Percentiles rank a stretch among this genome's conserved stretches.
Conservation (phyloP, 2,888 invertebrate species). For the Steinernema scapterisci region DNA sequence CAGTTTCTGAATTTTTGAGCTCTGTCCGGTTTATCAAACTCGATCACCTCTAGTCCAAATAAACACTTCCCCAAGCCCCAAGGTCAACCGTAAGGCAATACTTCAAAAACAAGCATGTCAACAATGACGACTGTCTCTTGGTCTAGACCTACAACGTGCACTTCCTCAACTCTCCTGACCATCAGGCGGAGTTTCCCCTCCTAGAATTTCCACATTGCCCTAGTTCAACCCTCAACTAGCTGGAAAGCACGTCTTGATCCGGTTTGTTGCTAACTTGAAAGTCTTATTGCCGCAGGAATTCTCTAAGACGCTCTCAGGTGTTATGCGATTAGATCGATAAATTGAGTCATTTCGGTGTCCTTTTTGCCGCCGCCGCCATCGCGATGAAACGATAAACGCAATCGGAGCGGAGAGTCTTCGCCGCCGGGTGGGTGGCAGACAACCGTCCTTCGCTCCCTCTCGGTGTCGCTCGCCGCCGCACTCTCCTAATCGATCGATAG, state of each 20-base stretch:
- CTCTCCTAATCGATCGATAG: constrained; percentile 26
- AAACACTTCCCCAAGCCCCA: too few relatives aligned
- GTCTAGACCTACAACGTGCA: too few relatives aligned
- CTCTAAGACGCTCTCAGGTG: background rate
- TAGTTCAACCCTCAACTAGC: background rate
- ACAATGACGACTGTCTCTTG: too few relatives aligned
- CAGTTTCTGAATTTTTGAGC: too few relatives aligned
- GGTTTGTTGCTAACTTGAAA: background rate
- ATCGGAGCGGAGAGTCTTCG: background rate
- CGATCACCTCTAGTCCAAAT: too few relatives aligned
- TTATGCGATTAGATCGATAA: constrained; percentile 18
- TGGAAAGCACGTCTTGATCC: background rate
- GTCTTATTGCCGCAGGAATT: background rate
- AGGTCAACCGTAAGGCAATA: too few relatives aligned
- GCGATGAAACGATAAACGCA: constrained; percentile 30
- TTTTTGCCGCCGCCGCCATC: background rate
- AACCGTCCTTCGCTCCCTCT: constrained; percentile 6
- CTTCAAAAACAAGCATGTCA: too few relatives aligned
- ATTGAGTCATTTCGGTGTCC: background rate
- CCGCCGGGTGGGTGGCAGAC: constrained; percentile 28
- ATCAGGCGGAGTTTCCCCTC: background rate
- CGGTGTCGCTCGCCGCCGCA: background rate
- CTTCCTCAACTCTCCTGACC: too few relatives aligned
- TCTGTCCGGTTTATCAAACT: background rate
- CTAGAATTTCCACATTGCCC: background rate